phyloP scores from a whole-genome alignment of 2,888 invertebrate genomes.

The Agrochola circellaris region DNA sequence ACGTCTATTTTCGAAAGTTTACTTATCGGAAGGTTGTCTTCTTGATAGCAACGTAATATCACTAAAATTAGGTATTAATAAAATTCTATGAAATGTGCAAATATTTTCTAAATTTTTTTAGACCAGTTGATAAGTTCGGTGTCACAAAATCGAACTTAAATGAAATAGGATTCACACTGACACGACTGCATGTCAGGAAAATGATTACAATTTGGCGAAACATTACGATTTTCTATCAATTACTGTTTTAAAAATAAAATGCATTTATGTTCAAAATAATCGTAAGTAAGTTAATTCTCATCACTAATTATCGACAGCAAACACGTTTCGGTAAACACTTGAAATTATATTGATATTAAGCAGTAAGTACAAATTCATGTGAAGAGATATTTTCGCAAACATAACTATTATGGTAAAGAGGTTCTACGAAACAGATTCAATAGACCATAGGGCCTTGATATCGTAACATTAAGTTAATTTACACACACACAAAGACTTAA shows the following conservation, averaged over 20 bases:
- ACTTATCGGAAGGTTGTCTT: slow-evolving; percentile 3
- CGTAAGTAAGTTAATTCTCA: neutral
- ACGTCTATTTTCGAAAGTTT: slow-evolving; percentile 6
- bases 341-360: neutral
- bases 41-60: too few relatives aligned
- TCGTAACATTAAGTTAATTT: neutral
- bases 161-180: neutral
- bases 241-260: too few relatives aligned
- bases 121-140: neutral
- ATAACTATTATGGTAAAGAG: neutral
- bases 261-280: neutral
- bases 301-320: neutral
- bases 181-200: neutral
- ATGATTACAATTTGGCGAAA: neutral
- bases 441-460: neutral
- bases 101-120: neutral
- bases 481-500: too few relatives aligned
- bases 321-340: neutral
- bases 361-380: neutral
- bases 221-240: neutral
- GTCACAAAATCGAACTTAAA: neutral
- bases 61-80: neutral
- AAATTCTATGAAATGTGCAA: neutral
- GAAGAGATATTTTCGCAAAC: neutral
- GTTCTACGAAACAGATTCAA: neutral